Conservation (phyloP, 2,888 invertebrate genomes). For the Argyresthia goedartella region DNA sequence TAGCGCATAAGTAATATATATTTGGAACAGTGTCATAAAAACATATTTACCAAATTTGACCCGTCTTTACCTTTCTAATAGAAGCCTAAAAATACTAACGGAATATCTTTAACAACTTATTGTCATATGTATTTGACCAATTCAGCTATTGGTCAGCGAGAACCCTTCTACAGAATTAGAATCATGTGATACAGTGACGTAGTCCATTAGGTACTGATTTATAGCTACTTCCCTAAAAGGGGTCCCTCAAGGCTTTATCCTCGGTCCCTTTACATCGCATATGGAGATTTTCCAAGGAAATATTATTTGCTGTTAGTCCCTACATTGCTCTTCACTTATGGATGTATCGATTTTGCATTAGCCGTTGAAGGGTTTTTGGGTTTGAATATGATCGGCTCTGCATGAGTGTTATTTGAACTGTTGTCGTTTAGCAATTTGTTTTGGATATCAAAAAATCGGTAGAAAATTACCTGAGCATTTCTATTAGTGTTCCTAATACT, state of each 20-base stretch:
- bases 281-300: slow-evolving; percentile 49
- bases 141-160: not conserved
- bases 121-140: too few relatives aligned
- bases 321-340: slow-evolving; percentile 1
- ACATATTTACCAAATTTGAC: too few relatives aligned
- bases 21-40: too few relatives aligned
- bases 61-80: too few relatives aligned
- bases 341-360: slow-evolving; percentile 4
- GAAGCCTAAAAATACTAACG: too few relatives aligned
- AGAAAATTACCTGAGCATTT: too few relatives aligned
- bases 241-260: slow-evolving; percentile 51
- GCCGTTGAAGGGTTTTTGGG: not conserved
- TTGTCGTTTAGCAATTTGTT: too few relatives aligned
- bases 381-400: not conserved
- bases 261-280: slow-evolving; percentile 47
- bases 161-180: not conserved
- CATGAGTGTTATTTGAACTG: too few relatives aligned
- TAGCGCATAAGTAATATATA: too few relatives aligned
- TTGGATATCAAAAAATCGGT: too few relatives aligned
- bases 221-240: slow-evolving; percentile 58
- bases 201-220: slow-evolving; percentile 65
- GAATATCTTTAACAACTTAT: too few relatives aligned
- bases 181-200: slow-evolving; percentile 23
- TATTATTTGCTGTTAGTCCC: slow-evolving; percentile 35
- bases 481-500: too few relatives aligned